Evolutionary conservation across 2,113 vertebrate genomes (phyloP).

Genomic region (Platichthys flesus): DNA sequence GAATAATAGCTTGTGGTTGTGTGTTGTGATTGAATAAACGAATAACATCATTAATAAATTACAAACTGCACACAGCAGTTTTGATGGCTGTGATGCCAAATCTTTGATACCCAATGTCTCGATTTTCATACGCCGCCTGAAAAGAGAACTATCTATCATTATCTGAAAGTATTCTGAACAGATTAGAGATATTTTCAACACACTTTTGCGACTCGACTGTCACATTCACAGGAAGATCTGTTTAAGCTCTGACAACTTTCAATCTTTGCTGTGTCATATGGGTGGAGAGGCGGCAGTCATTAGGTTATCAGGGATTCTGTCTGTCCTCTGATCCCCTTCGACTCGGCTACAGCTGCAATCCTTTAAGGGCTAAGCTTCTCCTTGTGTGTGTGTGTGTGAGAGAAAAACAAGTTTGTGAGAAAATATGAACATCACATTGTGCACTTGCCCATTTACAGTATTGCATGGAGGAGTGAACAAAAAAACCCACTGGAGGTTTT

Average conservation of each 20-base stretch:
- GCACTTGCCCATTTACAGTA: background rate
- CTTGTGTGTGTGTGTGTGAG: constrained; percentile 5
- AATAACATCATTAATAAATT: background rate
- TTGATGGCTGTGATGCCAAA: background rate
- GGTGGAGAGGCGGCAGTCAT: constrained; percentile 43
- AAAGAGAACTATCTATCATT: background rate
- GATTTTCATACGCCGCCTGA: background rate
- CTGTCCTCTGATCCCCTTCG: constrained; percentile 48
- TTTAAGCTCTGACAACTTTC: constrained; percentile 39
- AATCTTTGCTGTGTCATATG: constrained; percentile 44
- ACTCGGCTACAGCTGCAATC: constrained; percentile 39
- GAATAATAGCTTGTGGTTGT: background rate
- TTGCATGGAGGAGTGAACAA: constrained; percentile 22
- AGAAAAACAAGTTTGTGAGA: background rate
- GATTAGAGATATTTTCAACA: constrained; percentile 13
- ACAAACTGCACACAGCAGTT: background rate
- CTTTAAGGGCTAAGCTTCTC: constrained; percentile 7
- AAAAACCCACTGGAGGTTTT: background rate
- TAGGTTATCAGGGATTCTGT: constrained; percentile 37
- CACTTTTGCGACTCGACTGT: background rate
- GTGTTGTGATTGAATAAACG: background rate
- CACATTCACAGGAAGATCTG: constrained; percentile 3
- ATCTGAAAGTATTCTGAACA: background rate
- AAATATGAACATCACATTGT: background rate
- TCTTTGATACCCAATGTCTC: background rate